A percentile compares a stretch with the other conserved stretches of the same genome.
Conservation (phyloP, 2,797 vertebrate genomes). For the Oreochromis mossambicus region DNA sequence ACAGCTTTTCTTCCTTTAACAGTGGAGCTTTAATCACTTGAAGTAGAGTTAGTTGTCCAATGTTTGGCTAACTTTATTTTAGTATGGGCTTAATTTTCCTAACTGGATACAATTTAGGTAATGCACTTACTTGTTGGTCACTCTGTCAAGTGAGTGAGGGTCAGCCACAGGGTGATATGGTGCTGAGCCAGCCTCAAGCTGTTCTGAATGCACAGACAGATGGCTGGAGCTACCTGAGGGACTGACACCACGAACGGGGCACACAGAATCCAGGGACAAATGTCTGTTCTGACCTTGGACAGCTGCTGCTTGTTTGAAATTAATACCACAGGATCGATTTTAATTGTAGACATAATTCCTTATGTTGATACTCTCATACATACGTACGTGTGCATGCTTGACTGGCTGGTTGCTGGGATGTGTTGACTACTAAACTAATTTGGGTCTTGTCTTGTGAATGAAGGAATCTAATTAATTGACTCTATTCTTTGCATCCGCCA, state of each 20-base stretch:
- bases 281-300: constrained; percentile 29
- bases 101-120: not conserved
- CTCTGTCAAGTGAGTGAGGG: not conserved
- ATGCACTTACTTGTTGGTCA: not conserved
- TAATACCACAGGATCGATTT: constrained; percentile 11
- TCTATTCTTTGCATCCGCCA: not conserved
- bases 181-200: constrained; percentile 7
- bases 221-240: constrained; percentile 43
- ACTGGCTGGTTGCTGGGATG: not conserved
- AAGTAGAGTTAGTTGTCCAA: not conserved
- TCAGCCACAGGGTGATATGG: not conserved
- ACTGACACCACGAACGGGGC: not conserved
- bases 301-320: constrained; percentile 6
- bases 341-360: not conserved
- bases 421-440: not conserved
- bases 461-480: not conserved
- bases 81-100: not conserved
- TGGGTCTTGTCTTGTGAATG: not conserved
- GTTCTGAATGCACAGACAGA: constrained; percentile 25
- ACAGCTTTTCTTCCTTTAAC: not conserved
- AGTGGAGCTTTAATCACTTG: not conserved
- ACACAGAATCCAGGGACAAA: not conserved
- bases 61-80: not conserved
- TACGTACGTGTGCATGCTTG: not conserved
- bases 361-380: not conserved